A percentile compares a stretch with the other conserved stretches of the same genome.
phyloP scores from a whole-genome alignment of 2,888 invertebrate species.

The Ctenicera cuprea region DNA sequence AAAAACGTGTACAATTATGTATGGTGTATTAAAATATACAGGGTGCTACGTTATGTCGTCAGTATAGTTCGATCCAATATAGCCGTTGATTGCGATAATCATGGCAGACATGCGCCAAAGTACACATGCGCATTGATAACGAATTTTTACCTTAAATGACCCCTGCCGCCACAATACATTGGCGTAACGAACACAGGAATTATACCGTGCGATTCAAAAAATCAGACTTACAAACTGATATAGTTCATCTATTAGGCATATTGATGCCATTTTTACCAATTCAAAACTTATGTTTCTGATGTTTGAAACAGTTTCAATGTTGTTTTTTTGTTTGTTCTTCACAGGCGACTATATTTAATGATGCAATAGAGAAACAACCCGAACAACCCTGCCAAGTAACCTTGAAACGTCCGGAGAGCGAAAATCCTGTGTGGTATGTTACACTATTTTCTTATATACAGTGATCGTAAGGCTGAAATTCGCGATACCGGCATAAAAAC shows the following conservation, averaged over 20 bases:
- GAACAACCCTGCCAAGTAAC: constrained; percentile 55
- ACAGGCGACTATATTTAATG: background rate
- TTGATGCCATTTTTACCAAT: background rate
- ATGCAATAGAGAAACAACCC: background rate
- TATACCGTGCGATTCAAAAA: constrained; percentile 9
- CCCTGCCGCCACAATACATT: constrained; percentile 19
- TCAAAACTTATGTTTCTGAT: no score
- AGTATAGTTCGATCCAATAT: constrained; percentile 16
- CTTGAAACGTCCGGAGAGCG: constrained; percentile 56
- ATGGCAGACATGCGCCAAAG: constrained; percentile 24
- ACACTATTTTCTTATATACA: constrained; percentile 38
- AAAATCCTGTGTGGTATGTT: constrained; percentile 47
- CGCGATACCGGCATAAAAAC: constrained; percentile 25
- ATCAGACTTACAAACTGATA: background rate
- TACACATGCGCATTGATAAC: constrained; percentile 38
- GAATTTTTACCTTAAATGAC: background rate
- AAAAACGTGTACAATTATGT: background rate
- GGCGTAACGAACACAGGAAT: constrained; percentile 19
- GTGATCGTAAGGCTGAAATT: constrained; percentile 35
- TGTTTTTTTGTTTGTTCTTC: background rate
- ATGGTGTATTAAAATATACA: constrained; percentile 26
- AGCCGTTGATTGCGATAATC: background rate
- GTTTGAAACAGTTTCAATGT: background rate
- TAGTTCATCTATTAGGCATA: background rate
- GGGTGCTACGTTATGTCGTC: constrained; percentile 33